phyloP scores from a whole-genome alignment of 2,797 vertebrate species.

The Liasis olivaceus region DNA sequence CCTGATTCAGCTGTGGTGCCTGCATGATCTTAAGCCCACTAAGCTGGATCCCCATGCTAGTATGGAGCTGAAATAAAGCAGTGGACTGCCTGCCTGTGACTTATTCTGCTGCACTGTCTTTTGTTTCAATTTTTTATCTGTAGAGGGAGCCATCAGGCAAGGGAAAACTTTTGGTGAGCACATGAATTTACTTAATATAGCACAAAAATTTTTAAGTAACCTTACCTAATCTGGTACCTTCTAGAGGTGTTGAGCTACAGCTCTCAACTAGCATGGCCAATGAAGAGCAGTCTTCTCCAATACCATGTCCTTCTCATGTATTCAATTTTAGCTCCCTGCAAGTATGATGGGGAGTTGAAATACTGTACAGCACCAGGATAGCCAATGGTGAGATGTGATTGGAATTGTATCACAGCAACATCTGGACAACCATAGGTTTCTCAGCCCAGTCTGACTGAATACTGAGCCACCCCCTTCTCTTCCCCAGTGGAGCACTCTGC shows the following conservation, averaged over 20 bases:
- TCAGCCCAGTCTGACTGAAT: neutral
- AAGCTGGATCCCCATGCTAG: neutral
- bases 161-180: neutral
- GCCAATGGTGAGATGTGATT: neutral
- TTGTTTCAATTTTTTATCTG: neutral
- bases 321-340: too few species aligned
- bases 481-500: neutral
- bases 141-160: constrained; percentile 17
- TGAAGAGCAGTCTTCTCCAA: too few species aligned
- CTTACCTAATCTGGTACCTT: neutral
- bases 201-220: neutral
- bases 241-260: too few species aligned
- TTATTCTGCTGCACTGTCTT: neutral
- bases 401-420: neutral
- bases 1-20: neutral
- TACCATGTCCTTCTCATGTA: too few species aligned
- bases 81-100: neutral
- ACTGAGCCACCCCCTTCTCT: neutral
- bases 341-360: too few species aligned
- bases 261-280: too few species aligned
- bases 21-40: neutral
- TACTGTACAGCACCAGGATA: neutral
- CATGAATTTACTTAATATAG: neutral
- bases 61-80: neutral
- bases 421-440: neutral